phyloP scores from a whole-genome alignment of 2,113 vertebrate genomes.

The Choloepus hoffmanni region DNA sequence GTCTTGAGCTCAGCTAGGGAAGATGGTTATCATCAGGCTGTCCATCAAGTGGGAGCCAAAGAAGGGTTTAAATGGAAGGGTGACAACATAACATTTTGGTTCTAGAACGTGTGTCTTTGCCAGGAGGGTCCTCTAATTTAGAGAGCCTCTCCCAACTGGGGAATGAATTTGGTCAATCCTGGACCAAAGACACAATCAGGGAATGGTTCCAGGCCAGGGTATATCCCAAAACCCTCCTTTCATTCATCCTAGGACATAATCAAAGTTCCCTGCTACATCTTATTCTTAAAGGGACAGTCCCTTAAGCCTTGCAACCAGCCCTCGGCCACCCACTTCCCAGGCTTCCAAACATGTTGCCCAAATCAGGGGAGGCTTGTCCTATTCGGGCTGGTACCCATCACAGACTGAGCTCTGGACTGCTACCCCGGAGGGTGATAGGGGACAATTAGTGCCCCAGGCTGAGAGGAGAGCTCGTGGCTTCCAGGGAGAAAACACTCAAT shows the following conservation, averaged over 20 bases:
- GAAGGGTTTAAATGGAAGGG: neutral
- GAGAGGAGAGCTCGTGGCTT: neutral
- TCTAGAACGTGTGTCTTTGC: neutral
- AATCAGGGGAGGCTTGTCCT: neutral
- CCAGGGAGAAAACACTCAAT: too few relatives aligned
- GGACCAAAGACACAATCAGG: neutral
- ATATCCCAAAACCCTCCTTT: neutral
- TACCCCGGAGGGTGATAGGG: neutral
- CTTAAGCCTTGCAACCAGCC: neutral
- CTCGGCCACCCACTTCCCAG: neutral
- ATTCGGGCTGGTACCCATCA: neutral
- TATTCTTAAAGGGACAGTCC: neutral
- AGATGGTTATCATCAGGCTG: too few relatives aligned
- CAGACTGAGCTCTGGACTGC: neutral
- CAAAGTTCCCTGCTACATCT: neutral
- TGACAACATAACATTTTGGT: neutral
- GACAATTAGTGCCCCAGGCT: neutral
- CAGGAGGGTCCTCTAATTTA: neutral
- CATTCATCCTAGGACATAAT: neutral
- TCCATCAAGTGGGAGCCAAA: too few relatives aligned
- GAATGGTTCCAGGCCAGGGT: neutral
- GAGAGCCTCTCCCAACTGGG: neutral
- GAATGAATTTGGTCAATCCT: neutral
- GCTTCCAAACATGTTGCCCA: neutral
- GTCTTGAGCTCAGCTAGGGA: too few relatives aligned